Evolutionary conservation across 2,797 vertebrate genomes (phyloP).

Genomic region (Adelosebastes latens): DNA sequence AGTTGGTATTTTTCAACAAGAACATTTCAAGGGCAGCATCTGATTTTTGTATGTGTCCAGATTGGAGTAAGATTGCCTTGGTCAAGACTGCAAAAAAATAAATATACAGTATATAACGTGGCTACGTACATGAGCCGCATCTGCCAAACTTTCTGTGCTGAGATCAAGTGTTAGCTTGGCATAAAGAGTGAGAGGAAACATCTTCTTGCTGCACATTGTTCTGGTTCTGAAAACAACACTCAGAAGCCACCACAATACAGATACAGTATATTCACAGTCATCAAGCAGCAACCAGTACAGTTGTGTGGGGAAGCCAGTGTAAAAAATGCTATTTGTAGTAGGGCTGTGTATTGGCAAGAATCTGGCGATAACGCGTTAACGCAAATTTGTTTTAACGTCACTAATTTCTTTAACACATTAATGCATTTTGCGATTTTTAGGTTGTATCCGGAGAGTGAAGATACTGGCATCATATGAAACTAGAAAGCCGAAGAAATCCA

Average conservation of each 20-base stretch:
- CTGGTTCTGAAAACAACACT: not conserved
- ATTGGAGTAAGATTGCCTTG: not conserved
- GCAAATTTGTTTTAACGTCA: too few relatives aligned
- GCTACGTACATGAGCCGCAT: not conserved
- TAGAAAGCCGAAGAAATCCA: too few relatives aligned
- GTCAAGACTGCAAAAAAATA: not conserved
- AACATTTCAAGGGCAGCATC: not conserved
- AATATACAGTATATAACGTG: not conserved
- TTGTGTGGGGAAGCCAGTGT: not conserved
- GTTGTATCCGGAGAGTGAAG: too few relatives aligned
- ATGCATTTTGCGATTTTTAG: too few relatives aligned
- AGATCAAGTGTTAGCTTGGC: not conserved
- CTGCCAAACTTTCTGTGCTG: not conserved
- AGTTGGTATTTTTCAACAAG: not conserved
- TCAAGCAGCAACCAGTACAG: not conserved
- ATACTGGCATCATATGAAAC: too few relatives aligned
- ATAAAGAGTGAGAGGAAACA: too few relatives aligned
- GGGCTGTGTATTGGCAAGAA: too few relatives aligned
- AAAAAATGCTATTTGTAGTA: not conserved
- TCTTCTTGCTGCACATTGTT: not conserved
- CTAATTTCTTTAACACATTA: too few relatives aligned
- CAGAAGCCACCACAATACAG: not conserved
- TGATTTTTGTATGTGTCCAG: not conserved
- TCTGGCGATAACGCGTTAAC: too few relatives aligned
- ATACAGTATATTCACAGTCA: not conserved